phyloP scores from a whole-genome alignment of 2,888 invertebrate genomes.

The Tanypteryx hageni region DNA sequence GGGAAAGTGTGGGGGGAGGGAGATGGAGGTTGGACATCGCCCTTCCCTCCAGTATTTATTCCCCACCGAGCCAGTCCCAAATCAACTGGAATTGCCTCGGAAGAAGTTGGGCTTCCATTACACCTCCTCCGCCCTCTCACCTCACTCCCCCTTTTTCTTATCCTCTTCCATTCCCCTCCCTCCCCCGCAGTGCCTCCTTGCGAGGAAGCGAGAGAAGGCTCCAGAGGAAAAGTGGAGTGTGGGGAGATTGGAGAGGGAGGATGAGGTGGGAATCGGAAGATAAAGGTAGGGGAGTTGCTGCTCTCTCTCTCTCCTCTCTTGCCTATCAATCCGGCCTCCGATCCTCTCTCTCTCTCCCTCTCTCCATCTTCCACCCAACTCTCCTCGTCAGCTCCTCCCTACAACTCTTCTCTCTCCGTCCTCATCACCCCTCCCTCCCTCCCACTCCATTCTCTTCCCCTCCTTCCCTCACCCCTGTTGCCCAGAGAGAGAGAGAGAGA shows the following conservation, averaged over 20 bases:
- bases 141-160: neutral
- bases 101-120: conserved; percentile 46
- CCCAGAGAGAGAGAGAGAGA: neutral
- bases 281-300: neutral
- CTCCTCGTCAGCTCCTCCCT: neutral
- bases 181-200: neutral
- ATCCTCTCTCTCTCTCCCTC: neutral
- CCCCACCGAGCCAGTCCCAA: conserved; percentile 57
- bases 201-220: neutral
- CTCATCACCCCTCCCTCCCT: neutral
- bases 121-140: neutral
- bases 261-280: conserved; percentile 22
- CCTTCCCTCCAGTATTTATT: conserved; percentile 55
- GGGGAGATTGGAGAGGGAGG: neutral
- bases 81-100: conserved; percentile 57
- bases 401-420: too few species aligned
- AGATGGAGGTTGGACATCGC: conserved; percentile 37
- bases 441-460: neutral
- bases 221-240: too few species aligned
- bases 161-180: neutral
- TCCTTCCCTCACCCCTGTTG: neutral
- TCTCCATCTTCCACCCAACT: neutral
- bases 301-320: neutral
- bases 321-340: conserved; percentile 34
- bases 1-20: neutral